These are phyloP conservation scores for Sitta europaea DNA, from an alignment of 2,113 vertebrate species.

Conservation along the genomic window DNA sequence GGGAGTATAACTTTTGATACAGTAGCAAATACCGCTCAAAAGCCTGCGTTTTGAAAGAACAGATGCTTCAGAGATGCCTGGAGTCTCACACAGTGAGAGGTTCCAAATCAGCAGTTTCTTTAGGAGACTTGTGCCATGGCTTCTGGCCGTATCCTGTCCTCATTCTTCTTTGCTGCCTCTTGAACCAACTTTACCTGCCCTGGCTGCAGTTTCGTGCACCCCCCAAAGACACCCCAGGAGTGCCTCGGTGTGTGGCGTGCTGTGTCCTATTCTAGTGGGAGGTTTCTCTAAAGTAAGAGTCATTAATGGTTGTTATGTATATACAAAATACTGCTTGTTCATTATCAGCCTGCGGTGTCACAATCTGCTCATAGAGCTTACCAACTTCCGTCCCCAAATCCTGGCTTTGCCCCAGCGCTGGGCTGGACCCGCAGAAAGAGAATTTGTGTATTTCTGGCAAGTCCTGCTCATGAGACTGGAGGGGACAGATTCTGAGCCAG, in stretches of 20 bases:
- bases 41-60: not conserved
- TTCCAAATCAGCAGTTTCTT: not conserved
- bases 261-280: not conserved
- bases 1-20: not conserved
- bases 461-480: not conserved
- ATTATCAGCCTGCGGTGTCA: not conserved
- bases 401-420: not conserved
- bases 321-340: not conserved
- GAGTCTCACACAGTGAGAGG: not conserved
- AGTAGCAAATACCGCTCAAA: not conserved
- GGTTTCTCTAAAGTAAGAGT: not conserved
- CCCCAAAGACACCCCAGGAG: not conserved
- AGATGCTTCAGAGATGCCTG: constrained; percentile 17
- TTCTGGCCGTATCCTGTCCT: not conserved
- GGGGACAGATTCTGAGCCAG: not conserved
- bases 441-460: not conserved
- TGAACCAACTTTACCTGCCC: not conserved
- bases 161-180: not conserved
- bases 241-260: not conserved
- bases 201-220: accelerated
- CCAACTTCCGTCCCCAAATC: not conserved
- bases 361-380: not conserved
- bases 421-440: accelerated
- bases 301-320: not conserved
- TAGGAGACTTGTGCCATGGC: not conserved